Evolutionary conservation across 2,888 invertebrate genomes (phyloP).

Genomic region (Limnephilus auricula): DNA sequence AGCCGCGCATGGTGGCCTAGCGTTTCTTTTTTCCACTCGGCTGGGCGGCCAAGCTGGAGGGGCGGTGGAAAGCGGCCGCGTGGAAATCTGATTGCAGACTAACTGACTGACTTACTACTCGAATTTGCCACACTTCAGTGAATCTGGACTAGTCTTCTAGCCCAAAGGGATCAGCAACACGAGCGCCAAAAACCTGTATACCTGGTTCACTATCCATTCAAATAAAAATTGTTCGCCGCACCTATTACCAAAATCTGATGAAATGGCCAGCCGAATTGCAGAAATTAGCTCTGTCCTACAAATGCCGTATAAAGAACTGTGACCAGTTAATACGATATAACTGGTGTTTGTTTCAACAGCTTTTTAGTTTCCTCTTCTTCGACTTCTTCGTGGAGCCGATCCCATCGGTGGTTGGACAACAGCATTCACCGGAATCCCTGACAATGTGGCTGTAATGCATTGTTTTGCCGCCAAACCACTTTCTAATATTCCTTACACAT

Average conservation of each 20-base stretch:
- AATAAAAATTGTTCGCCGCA: background rate
- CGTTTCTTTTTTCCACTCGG: slow-evolving; percentile 64
- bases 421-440: background rate
- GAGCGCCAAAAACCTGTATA: background rate
- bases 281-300: background rate
- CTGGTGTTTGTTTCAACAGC: background rate
- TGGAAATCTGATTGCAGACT: slow-evolving; percentile 42
- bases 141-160: slow-evolving; percentile 4
- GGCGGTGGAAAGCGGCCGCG: slow-evolving; percentile 61
- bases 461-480: background rate
- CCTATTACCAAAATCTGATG: background rate
- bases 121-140: slow-evolving; percentile 3
- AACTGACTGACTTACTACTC: background rate
- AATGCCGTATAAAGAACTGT: background rate
- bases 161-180: background rate
- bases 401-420: background rate
- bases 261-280: no score
- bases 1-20: slow-evolving; percentile 57
- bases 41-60: slow-evolving; percentile 66
- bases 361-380: background rate
- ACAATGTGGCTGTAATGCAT: background rate
- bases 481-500: background rate
- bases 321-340: background rate
- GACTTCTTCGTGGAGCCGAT: background rate
- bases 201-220: background rate